Evolutionary conservation across 92 coral and sea anemone species (phyloP).

Genomic region (Porites cylindrica): DNA sequence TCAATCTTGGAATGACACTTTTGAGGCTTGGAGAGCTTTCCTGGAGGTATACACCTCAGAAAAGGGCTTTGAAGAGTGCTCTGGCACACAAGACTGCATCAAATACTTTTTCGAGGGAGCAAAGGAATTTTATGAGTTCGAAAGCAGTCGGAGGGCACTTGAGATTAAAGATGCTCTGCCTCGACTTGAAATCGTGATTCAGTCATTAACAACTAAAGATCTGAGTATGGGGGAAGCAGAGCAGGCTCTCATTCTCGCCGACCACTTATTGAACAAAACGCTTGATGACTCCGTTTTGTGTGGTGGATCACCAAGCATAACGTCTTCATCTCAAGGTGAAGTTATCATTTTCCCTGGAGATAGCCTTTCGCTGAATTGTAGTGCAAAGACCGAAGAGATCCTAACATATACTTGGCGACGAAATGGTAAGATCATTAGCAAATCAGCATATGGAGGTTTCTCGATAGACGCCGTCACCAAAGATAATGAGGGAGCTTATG

Average conservation of each 20-base stretch:
- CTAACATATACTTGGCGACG: conserved; percentile 66
- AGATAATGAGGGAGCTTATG: conserved; percentile 59
- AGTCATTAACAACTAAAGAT: conserved; percentile 25
- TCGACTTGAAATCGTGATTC: conserved; percentile 18
- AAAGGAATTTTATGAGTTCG: conserved; percentile 55
- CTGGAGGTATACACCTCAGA: conserved; percentile 50
- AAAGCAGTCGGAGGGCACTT: conserved; percentile 53
- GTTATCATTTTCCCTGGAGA: conserved; percentile 46
- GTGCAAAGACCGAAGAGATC: conserved; percentile 46
- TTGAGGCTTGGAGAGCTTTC: conserved; percentile 65
- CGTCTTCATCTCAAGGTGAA: conserved; percentile 19
- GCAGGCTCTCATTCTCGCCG: conserved; percentile 10
- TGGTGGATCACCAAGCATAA: conserved; percentile 60
- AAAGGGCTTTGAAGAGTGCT: conserved; percentile 54
- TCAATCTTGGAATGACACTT: conserved; percentile 60
- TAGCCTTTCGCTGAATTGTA: conserved; percentile 37
- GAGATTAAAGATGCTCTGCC: conserved; percentile 43
- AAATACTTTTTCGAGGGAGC: conserved; percentile 51
- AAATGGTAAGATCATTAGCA: conserved; percentile 39
- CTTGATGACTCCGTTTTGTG: conserved; percentile 66
- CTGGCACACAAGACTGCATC: conserved; percentile 72
- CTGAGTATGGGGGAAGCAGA: conserved; percentile 35
- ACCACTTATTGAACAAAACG: conserved; percentile 41
- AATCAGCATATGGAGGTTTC: conserved; percentile 53
- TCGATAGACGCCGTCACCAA: conserved; percentile 29